Evolutionary conservation across 2,797 vertebrate species (phyloP).

Genomic region (Lateolabrax maculatus): DNA sequence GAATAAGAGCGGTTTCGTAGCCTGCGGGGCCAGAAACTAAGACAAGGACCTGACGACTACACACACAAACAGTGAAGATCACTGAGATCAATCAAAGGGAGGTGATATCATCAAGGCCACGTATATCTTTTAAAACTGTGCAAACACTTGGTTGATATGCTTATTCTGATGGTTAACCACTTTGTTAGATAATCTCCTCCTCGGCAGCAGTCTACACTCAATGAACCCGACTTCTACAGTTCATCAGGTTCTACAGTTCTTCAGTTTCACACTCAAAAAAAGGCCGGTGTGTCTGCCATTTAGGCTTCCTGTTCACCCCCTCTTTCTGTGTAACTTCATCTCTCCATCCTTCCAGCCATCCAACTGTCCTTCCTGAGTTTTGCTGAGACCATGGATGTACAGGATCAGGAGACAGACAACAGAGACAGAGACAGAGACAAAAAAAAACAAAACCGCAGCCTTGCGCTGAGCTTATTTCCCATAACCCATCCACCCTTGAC

Average conservation of each 20-base stretch:
- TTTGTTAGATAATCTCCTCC: background rate
- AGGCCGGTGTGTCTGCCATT: constrained; percentile 25
- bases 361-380: constrained; percentile 64
- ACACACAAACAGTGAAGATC: constrained; percentile 5
- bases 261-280: constrained; percentile 47
- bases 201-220: constrained; percentile 25
- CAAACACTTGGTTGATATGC: background rate
- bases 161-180: constrained; percentile 20
- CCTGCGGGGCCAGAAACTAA: constrained; percentile 28
- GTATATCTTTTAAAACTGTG: background rate
- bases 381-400: constrained; percentile 54
- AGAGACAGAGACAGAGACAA: constrained; percentile 13
- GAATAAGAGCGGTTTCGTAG: constrained; percentile 43
- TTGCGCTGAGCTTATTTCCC: constrained; percentile 77
- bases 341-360: constrained; percentile 37
- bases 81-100: background rate
- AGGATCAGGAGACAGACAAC: constrained; percentile 43
- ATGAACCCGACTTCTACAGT: constrained; percentile 41
- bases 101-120: constrained; percentile 14
- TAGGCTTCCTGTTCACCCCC: constrained; percentile 48
- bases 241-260: constrained; percentile 42
- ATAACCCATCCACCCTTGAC: constrained; percentile 73
- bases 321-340: constrained; percentile 65
- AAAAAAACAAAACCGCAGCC: constrained; percentile 32
- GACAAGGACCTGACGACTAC: constrained; percentile 8